A percentile compares a stretch with the other conserved stretches of the same genome.
These are phyloP conservation scores for Pseudococcus jackbeardsleyi DNA, from an alignment of 2,888 invertebrate genomes.

Conservation along the genomic window DNA sequence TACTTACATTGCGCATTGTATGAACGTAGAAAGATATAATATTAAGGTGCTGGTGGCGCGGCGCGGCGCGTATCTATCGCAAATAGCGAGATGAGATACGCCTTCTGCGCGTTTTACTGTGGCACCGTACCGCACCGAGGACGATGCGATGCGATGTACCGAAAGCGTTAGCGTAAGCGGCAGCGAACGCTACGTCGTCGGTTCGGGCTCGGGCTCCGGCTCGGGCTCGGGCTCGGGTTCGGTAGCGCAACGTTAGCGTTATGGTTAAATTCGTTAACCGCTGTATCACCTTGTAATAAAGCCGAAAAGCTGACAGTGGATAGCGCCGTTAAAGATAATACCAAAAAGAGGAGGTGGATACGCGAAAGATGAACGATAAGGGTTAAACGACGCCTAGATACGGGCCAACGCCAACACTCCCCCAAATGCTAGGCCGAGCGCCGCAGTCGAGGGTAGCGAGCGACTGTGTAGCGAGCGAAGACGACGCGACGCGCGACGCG, in stretches of 20 bases:
- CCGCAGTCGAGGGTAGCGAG: neutral
- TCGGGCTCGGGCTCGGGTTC: no score
- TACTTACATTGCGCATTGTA: neutral
- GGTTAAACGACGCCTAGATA: conserved; percentile 49
- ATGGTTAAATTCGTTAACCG: conserved; percentile 61
- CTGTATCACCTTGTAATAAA: conserved; percentile 62
- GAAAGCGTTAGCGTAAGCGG: neutral
- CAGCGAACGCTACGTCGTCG: neutral
- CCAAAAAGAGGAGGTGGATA: conserved; percentile 56
- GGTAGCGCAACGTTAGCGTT: conserved; percentile 30
- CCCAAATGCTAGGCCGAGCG: neutral
- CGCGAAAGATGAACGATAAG: conserved; percentile 63
- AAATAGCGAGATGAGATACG: conserved; percentile 48
- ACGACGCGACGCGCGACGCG: neutral
- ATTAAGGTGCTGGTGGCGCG: neutral
- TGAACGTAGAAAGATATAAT: neutral
- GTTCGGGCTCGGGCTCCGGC: no score
- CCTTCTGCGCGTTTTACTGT: conserved; percentile 47
- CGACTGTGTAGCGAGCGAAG: neutral
- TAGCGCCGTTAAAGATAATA: conserved; percentile 54
- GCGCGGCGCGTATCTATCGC: neutral
- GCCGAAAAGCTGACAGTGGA: conserved; percentile 26
- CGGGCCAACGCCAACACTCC: neutral
- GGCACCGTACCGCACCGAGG: neutral
- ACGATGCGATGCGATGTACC: neutral